Base-by-base conservation (phyloP, 2,888 invertebrate genomes). In the Balanococcus diminutus region DNA sequence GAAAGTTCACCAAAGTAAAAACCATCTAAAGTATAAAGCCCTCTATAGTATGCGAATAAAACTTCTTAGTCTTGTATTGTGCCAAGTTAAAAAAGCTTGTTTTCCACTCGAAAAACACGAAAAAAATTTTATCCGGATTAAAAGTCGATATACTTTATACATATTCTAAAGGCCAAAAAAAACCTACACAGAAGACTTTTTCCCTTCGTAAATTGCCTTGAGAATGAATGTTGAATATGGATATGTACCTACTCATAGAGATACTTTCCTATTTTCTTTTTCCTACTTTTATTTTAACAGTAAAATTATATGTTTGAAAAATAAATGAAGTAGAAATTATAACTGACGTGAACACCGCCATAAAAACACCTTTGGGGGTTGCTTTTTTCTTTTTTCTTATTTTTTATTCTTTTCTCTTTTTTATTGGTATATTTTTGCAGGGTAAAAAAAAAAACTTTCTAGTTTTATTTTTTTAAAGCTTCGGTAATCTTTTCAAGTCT, bases 261-360 rank as follows among this genome's bases (percentile, higher is more conserved):
- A 42, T 42, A 14, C 42, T 42, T 42, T 42, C 42, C 16, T 14
- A 14, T 16, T 14, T 42, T 11, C 16, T n/a, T 46, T 46, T 56
- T 56, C 3, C 56, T 56, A 4, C 19, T 22, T 11, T 16, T 42
- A 56, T 8, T 56, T 22, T 22, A 56, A 56, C 72, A 25, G 22
- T 28, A 16, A 72, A 72, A 72, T 72, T 72, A 72, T 22, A 72
- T 31, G 72, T 72, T 72, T 72, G 11, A 72, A 72, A 72, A 72
- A 25, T 31, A 72, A 56, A 56, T 25, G 25, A 72, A 72, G 31
- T 31, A 72, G 31, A 72, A 72, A 72, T 72, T 72, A 72, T 31
- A 72, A 72, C 72, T 31, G 72, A 72, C 72, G 14, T 72, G 42
- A 42, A 42, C 11, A 28, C 16, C 25, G 72, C 28, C 72, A 22